Evolutionary conservation across 2,113 vertebrate genomes (phyloP).

Genomic region (Antechinus flavipes): DNA sequence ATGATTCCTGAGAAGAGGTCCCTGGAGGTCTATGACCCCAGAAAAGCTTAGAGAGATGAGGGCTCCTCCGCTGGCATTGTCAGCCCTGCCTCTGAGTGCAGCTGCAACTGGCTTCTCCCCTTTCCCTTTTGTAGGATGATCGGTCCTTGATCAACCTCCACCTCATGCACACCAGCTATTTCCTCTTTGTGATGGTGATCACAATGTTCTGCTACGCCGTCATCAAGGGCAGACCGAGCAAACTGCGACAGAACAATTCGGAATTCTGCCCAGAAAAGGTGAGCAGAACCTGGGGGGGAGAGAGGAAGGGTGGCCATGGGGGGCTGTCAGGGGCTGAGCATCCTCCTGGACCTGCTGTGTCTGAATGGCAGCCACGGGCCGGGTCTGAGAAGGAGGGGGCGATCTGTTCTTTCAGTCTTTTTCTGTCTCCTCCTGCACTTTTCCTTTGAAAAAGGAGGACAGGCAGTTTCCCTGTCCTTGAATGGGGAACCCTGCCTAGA

Average conservation of each 20-base stretch:
- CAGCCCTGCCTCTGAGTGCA: no score
- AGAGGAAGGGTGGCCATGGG: not conserved
- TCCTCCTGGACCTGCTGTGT: not conserved
- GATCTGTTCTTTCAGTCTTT: not conserved
- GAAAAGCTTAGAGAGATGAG: not conserved
- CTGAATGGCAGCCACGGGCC: not conserved
- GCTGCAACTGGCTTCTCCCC: not conserved
- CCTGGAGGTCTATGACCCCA: not conserved
- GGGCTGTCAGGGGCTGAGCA: no score
- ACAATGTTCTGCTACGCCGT: constrained; percentile 99
- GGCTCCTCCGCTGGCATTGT: not conserved
- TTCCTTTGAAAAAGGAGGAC: not conserved
- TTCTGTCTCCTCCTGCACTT: not conserved
- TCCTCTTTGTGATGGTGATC: constrained; percentile 99
- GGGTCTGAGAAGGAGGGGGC: not conserved
- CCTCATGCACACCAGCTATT: constrained; percentile 99
- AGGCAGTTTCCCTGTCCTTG: not conserved
- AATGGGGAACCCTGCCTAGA: not conserved
- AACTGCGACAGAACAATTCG: constrained; percentile 92
- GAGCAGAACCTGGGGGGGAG: constrained; percentile 37
- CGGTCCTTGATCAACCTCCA: constrained; percentile 99
- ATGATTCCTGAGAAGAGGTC: not conserved
- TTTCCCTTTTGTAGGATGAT: constrained; percentile 90
- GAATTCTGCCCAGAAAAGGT: constrained; percentile 98
- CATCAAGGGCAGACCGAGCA: constrained; percentile 97